A percentile compares a stretch with the other conserved stretches of the same genome.
These are phyloP conservation scores for Hyperopisus bebe DNA, from an alignment of 2,113 vertebrate genomes.

Conservation along the genomic window DNA sequence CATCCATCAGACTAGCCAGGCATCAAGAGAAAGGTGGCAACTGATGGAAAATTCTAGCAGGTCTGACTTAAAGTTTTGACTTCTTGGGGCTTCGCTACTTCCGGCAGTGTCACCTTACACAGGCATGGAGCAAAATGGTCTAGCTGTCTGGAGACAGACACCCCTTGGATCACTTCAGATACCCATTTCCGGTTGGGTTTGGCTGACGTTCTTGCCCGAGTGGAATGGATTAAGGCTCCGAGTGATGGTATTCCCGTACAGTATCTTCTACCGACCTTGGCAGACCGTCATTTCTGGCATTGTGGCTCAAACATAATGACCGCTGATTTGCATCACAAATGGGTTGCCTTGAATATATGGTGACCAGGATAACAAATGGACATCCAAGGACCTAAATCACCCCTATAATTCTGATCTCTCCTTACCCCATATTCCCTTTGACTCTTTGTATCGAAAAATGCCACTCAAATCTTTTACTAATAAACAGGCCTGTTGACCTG, in stretches of 20 bases:
- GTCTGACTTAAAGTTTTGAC: background rate
- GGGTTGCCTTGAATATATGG: background rate
- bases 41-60: background rate
- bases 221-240: background rate
- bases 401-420: background rate
- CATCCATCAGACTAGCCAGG: background rate
- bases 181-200: background rate
- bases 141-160: conserved; percentile 7
- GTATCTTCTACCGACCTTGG: background rate
- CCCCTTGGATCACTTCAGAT: background rate
- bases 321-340: background rate
- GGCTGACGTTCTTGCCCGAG: background rate
- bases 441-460: background rate
- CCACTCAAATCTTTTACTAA: background rate
- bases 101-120: background rate
- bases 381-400: background rate
- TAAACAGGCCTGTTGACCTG: background rate
- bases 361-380: background rate
- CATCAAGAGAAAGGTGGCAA: background rate
- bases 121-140: background rate
- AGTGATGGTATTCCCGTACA: background rate
- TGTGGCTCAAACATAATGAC: background rate
- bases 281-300: background rate
- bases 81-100: background rate
- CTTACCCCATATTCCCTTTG: background rate